These are phyloP conservation scores for Tapirus indicus DNA, from an alignment of 2,797 vertebrate genomes.

Conservation along the genomic window DNA sequence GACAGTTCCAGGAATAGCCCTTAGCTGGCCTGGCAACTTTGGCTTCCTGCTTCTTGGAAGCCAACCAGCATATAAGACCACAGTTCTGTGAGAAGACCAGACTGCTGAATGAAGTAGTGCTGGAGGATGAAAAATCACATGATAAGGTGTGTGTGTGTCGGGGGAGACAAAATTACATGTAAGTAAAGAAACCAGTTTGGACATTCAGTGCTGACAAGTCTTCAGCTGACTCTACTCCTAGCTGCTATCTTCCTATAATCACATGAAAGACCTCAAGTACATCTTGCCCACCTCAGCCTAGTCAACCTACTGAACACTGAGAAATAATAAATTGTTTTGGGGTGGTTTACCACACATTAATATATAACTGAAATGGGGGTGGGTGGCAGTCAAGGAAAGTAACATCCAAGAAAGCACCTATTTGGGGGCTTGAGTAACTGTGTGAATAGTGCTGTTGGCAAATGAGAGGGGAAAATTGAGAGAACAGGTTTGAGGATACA, in stretches of 20 bases:
- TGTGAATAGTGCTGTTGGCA: neutral
- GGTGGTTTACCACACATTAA: neutral
- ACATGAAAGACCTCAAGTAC: accelerated
- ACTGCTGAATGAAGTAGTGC: neutral
- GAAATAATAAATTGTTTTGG: neutral
- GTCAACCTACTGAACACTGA: neutral
- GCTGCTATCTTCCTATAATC: neutral
- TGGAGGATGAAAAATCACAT: neutral
- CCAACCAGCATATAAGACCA: neutral
- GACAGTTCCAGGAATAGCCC: neutral
- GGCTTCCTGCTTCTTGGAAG: neutral
- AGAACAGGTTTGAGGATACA: neutral
- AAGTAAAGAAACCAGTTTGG: neutral
- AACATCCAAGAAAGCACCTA: neutral
- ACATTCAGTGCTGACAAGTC: neutral
- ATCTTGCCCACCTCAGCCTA: neutral
- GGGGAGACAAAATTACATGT: neutral
- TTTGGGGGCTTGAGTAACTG: neutral
- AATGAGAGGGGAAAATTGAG: neutral
- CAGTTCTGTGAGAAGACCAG: neutral
- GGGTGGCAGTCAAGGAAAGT: neutral
- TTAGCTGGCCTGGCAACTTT: neutral
- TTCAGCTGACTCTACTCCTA: neutral
- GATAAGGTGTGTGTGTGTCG: no score
- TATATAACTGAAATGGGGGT: neutral